phyloP scores from a whole-genome alignment of 1,140 invertebrate species.

The Melanaphis sacchari region DNA sequence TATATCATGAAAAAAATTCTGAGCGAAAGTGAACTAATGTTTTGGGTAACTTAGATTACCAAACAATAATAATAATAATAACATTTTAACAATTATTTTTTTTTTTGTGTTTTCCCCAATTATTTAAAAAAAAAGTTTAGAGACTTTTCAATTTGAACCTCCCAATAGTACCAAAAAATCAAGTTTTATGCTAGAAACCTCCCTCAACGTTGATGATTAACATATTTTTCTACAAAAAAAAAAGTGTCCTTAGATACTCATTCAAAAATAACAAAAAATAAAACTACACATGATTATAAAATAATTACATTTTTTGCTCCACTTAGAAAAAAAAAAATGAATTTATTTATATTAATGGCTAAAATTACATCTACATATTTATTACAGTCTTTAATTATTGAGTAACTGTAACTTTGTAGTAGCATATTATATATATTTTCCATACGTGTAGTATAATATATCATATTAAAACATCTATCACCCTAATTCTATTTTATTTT shows the following conservation, averaged over 20 bases:
- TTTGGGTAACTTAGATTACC: too few species aligned
- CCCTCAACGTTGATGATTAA: background rate
- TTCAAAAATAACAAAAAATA: too few species aligned
- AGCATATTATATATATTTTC: background rate
- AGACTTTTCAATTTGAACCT: background rate
- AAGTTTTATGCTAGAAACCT: background rate
- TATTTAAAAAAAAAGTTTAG: background rate
- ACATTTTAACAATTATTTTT: background rate
- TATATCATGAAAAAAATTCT: background rate
- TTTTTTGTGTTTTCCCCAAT: background rate
- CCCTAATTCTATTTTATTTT: constrained; percentile 31
- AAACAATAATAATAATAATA: background rate
- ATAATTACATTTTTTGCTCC: too few species aligned
- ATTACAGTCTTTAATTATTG: background rate
- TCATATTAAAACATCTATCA: constrained; percentile 17
- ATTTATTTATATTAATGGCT: too few species aligned
- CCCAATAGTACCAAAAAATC: background rate
- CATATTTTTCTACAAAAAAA: too few species aligned
- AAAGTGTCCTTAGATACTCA: too few species aligned
- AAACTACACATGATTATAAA: too few species aligned
- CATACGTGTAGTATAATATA: background rate
- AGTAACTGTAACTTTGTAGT: background rate
- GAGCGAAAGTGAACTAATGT: background rate
- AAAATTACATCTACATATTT: background rate
- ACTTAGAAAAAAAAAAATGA: too few species aligned